Evolutionary conservation across 2,797 vertebrate species (phyloP), one percentile per base, ranked within the genome.

Genomic region (Hydrolagus colliei): DNA sequence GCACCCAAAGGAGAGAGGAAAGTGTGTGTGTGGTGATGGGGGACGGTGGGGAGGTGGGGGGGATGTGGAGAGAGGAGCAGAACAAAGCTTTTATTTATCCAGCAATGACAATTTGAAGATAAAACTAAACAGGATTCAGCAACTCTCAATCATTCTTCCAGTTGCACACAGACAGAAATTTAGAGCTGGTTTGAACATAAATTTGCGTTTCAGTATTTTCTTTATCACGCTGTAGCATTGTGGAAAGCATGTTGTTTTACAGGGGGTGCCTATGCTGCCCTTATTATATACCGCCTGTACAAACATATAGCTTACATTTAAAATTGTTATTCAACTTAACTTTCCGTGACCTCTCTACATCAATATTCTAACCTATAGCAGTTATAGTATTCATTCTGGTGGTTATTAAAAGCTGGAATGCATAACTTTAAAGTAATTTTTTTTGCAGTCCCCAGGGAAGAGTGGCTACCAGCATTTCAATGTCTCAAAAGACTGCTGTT

Each of bases 351-450:
- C 79, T 71, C 27, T 67, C 32, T 20, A 16, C 10, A 20, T 84
- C 79, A 84, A 84, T 84, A 84, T 84, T 41, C 79, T 84, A 84
- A 71, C 65, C 65, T 68, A 84, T 68, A 68, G 27, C 65, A 41
- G 65, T 18, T 84, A 35, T 41, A 20, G 20, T 52, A 52, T 84
- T 84, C 79, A 52, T 18, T 8, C 4, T 84, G 27, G 65, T 84
- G 32, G 63, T 84, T 84, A 68, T 84, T 84, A 84, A 68, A 84
- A 84, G 79, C 79, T 84, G 79, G 20, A 71, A 84, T 84, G 65
- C 41, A 84, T 68, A 68, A 84, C 27, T 71, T 84, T 41, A 84
- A 84, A 71, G 65, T 82, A 82, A 68, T 71, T 84, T 71, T 84
- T 68, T 73, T 32, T 32, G 59, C 16, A 61, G 65, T 71, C 79